Evolutionary conservation across 2,888 invertebrate species (phyloP), one percentile per base, ranked within the genome.

Genomic region (Lepidocyrtinus sp.): DNA sequence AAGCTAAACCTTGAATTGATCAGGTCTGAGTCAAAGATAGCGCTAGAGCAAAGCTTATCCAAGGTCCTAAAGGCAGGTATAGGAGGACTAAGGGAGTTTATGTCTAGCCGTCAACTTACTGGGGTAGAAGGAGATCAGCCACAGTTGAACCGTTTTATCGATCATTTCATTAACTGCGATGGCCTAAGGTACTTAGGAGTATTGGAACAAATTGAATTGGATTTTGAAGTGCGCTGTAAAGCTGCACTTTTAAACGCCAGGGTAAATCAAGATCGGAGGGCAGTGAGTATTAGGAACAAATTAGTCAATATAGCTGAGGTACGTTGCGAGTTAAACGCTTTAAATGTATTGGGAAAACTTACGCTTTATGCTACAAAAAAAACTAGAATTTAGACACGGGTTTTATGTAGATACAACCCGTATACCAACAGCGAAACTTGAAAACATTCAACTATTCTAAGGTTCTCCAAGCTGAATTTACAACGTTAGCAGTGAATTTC

Each of bases 371-470:
- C n/a, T n/a, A n/a, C n/a, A n/a, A n/a, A n/a, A n/a, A n/a, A n/a
- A n/a, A n/a, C n/a, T n/a, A n/a, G n/a, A n/a, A n/a, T n/a, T n/a
- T n/a, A n/a, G n/a, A n/a, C n/a, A n/a, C n/a, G n/a, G n/a, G n/a
- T n/a, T n/a, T n/a, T n/a, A n/a, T n/a, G 26, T 21, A 75, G 75
- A 24, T 78, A 36, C 61, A 78, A 25, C 67, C 67, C 24, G 25
- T 25, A 5, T 62, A 61, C 2, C 26, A 82, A 36, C 82, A 83
- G 19, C 80, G 77, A 46, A 45, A 74, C 27, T 62, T 85, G 2
- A 70, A 78, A 22, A 81, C 81, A 0, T 81, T 72, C 25, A 75
- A 85, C 55, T 85, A 82, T 55, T 79, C 81, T 7, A 61, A 59
- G 1, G 61, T 79, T 3, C 50, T 85, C 5, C 68, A 70, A 46